Evolutionary conservation across 1,140 invertebrate species (phyloP).

Genomic region (Cotesia vestalis): DNA sequence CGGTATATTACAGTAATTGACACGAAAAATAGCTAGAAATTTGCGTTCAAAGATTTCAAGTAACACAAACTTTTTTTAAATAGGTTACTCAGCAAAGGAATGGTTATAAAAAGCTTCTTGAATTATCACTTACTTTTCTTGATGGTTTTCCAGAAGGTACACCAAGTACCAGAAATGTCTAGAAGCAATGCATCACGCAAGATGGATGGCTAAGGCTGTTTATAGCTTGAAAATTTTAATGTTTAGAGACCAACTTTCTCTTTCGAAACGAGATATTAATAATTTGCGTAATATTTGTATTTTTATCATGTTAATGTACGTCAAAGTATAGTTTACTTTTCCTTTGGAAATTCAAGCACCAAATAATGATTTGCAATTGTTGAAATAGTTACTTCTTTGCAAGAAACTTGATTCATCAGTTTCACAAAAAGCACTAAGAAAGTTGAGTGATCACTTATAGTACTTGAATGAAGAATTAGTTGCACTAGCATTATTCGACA

Average conservation of each 20-base stretch:
- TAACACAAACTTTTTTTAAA: no score
- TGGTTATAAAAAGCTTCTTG: no score
- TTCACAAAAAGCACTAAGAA: constrained; percentile 19
- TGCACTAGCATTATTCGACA: neutral
- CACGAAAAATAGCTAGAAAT: no score
- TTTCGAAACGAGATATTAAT: constrained; percentile 38
- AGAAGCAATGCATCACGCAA: no score
- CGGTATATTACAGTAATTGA: no score
- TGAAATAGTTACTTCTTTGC: constrained; percentile 31
- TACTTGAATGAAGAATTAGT: constrained; percentile 19
- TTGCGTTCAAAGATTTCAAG: no score
- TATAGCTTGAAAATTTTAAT: constrained; percentile 42
- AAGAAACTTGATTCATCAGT: constrained; percentile 23
- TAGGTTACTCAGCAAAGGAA: no score
- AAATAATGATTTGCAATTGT: constrained; percentile 36
- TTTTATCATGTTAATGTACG: constrained; percentile 40
- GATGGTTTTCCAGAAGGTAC: no score
- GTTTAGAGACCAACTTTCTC: constrained; percentile 42
- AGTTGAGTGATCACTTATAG: neutral
- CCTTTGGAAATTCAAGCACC: constrained; percentile 26
- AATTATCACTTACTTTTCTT: no score
- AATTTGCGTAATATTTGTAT: constrained; percentile 34
- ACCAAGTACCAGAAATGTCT: no score
- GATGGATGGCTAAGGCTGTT: no score
- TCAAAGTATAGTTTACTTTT: constrained; percentile 40